Conservation (phyloP, 2,113 vertebrate species). For the Alligator sinensis region DNA sequence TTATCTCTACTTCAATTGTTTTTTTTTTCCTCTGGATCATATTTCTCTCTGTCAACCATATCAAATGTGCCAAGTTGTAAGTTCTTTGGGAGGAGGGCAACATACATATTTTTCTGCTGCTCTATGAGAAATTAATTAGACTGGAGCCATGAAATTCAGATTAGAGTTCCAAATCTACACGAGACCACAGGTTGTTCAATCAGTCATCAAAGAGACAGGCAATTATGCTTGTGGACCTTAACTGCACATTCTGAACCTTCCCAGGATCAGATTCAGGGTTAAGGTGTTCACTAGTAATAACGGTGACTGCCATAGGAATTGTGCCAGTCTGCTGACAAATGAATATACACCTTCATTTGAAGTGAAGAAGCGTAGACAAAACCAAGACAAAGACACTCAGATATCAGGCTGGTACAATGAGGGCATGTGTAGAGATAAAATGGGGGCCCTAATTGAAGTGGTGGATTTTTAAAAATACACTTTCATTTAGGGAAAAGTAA, state of each 20-base stretch:
- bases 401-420: not conserved
- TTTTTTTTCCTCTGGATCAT: not conserved
- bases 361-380: not conserved
- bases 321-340: not conserved
- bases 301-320: not conserved
- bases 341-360: not conserved
- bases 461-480: too few species aligned
- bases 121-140: not conserved
- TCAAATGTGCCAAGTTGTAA: not conserved
- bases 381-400: not conserved
- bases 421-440: too few species aligned
- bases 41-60: not conserved
- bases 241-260: not conserved
- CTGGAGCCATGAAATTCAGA: not conserved
- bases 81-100: not conserved
- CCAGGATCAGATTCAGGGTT: not conserved
- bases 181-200: rapidly evolving
- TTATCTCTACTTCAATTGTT: not conserved
- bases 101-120: not conserved
- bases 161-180: not conserved
- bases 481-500: too few species aligned
- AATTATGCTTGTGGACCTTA: not conserved
- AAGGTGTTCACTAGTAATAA: not conserved
- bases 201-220: rapidly evolving
- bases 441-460: too few species aligned